Conservation (phyloP, 1,140 invertebrate species). For the Brachionus koreanus region DNA sequence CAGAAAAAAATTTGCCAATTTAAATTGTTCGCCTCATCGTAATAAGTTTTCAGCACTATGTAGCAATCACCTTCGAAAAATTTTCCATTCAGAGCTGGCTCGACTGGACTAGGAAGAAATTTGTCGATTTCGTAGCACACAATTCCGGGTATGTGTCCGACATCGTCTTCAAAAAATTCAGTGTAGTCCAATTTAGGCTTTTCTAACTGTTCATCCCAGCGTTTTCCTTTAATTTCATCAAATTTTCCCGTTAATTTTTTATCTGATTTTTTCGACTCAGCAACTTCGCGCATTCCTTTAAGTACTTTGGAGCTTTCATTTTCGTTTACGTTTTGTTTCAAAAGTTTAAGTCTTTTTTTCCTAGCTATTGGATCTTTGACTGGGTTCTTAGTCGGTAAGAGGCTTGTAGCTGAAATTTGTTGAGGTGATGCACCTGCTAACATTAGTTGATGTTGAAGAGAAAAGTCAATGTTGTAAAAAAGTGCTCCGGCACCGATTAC, state of each 20-base stretch:
- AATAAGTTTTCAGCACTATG: conserved; percentile 84
- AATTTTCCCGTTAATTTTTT: conserved; percentile 43
- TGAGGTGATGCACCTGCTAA: conserved; percentile 72
- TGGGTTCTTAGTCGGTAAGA: background rate
- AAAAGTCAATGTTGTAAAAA: conserved; percentile 99
- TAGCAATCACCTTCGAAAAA: conserved; percentile 99
- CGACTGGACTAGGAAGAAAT: conserved; percentile 85
- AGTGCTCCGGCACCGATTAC: conserved; percentile 71
- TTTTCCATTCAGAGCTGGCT: conserved; percentile 80
- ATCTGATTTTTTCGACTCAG: conserved; percentile 72
- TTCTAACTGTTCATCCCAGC: conserved; percentile 73
- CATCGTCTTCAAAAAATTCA: conserved; percentile 94
- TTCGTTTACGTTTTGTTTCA: conserved; percentile 14
- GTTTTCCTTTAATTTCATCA: conserved; percentile 8
- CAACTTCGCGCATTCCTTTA: conserved; percentile 89
- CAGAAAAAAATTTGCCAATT: conserved; percentile 96
- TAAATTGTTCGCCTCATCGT: conserved; percentile 77
- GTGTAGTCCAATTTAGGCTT: conserved; percentile 96
- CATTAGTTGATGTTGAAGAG: conserved; percentile 81
- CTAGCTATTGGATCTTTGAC: conserved; percentile 47
- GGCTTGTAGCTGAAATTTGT: conserved; percentile 66
- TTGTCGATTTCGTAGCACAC: conserved; percentile 98
- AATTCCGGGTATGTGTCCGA: conserved; percentile 71
- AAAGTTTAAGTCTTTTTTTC: conserved; percentile 37
- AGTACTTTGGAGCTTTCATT: conserved; percentile 39